Percentiles rank a stretch among this genome's conserved stretches.
Conservation (phyloP, 1,140 invertebrate species). For the Zaprionus lachaisei region DNA sequence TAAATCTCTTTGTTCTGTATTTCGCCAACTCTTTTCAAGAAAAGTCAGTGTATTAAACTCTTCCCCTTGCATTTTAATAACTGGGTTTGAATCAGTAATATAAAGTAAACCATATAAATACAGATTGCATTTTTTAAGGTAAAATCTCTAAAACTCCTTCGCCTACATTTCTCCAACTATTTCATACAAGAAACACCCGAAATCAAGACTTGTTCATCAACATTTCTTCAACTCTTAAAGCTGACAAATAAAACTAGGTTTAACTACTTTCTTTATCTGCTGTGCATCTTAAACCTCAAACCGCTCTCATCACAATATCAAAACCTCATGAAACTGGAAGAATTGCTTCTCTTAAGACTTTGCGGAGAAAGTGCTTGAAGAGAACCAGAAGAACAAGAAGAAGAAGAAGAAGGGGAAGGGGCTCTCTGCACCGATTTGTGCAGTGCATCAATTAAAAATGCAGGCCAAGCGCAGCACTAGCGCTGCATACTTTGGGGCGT, state of each 20-base stretch:
- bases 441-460: slow-evolving; percentile 75
- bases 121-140: background rate
- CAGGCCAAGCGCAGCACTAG: slow-evolving; percentile 43
- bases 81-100: too few relatives aligned
- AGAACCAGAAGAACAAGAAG: background rate
- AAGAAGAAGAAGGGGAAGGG: background rate
- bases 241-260: background rate
- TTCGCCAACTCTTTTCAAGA: background rate
- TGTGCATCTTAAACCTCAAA: background rate
- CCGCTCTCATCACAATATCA: background rate
- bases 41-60: too few relatives aligned
- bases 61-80: background rate
- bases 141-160: background rate
- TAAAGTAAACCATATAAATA: too few relatives aligned
- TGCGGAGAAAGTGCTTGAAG: background rate
- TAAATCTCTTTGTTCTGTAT: background rate
- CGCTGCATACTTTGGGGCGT: slow-evolving; percentile 64
- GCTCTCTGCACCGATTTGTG: slow-evolving; percentile 57
- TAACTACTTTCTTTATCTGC: background rate
- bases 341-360: slow-evolving; percentile 23
- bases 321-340: slow-evolving; percentile 7
- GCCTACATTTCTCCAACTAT: background rate
- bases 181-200: background rate
- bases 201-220: background rate
- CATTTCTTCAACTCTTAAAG: background rate